Conservation (phyloP, 2,113 vertebrate genomes). For the Mugil cephalus region DNA sequence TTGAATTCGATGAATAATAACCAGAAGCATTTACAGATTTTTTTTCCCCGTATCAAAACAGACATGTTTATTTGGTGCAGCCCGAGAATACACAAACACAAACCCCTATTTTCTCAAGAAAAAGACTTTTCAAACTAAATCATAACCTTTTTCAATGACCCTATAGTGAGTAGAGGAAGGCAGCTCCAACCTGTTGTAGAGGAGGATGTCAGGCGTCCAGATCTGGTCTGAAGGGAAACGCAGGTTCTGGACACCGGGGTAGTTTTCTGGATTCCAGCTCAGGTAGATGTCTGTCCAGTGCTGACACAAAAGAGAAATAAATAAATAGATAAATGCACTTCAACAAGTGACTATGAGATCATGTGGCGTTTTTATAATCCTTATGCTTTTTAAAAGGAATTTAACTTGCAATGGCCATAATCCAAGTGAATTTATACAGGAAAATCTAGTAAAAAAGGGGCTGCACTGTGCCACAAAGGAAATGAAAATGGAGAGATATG, state of each 20-base stretch:
- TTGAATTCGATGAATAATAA: conserved; percentile 8
- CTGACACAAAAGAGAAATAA: conserved; percentile 60
- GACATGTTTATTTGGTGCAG: conserved; percentile 12
- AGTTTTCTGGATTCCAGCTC: conserved; percentile 88
- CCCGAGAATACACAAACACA: neutral
- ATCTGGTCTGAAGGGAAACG: conserved; percentile 89
- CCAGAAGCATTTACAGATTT: neutral
- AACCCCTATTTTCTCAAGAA: neutral
- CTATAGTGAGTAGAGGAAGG: neutral
- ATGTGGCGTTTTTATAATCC: conserved; percentile 2
- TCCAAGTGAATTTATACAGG: neutral
- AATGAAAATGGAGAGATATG: neutral
- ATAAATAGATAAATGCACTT: no score
- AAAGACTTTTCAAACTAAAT: no score
- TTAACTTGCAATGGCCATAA: neutral
- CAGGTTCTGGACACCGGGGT: conserved; percentile 89
- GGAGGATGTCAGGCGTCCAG: conserved; percentile 92
- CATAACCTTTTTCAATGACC: neutral
- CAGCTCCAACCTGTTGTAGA: conserved; percentile 90
- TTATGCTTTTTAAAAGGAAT: neutral
- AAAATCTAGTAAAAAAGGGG: neutral
- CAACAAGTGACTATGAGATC: neutral
- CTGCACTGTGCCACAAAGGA: no score
- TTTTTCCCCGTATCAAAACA: no score
- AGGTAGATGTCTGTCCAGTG: conserved; percentile 89